Conservation (phyloP, 2,888 invertebrate species). For the Oxyscelio sp. region DNA sequence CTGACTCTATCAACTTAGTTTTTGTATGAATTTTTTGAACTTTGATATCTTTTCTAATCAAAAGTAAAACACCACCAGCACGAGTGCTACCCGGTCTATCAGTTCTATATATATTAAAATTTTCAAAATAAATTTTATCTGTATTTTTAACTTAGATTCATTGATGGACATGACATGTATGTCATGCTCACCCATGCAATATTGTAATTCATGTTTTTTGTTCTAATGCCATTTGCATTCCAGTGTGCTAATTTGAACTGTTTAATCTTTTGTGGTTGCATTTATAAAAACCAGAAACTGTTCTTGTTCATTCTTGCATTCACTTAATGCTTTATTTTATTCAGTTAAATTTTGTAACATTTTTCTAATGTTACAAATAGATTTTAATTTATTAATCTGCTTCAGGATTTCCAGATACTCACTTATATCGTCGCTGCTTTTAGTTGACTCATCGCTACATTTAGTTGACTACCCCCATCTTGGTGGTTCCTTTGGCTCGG, state of each 20-base stretch:
- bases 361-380: not conserved
- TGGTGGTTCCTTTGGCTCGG: not conserved
- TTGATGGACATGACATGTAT: slow-evolving; percentile 12
- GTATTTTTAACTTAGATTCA: not conserved
- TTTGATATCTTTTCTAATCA: slow-evolving; percentile 9
- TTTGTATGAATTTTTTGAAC: not conserved
- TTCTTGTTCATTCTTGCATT: not conserved
- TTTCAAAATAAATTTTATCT: slow-evolving; percentile 2
- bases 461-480: too few species aligned
- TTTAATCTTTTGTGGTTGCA: not conserved
- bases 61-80: slow-evolving; percentile 10
- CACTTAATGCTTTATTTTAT: not conserved
- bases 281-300: not conserved
- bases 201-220: slow-evolving; percentile 8
- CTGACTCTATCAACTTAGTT: not conserved
- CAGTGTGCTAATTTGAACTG: not conserved
- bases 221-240: slow-evolving; percentile 2
- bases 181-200: slow-evolving; percentile 3
- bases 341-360: not conserved
- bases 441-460: too few species aligned
- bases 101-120: not conserved
- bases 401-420: not conserved
- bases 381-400: not conserved
- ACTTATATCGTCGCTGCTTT: not conserved
- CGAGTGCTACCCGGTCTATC: not conserved